Base-by-base conservation (phyloP, 2,888 invertebrate species). In the Lochmaea capreae region DNA sequence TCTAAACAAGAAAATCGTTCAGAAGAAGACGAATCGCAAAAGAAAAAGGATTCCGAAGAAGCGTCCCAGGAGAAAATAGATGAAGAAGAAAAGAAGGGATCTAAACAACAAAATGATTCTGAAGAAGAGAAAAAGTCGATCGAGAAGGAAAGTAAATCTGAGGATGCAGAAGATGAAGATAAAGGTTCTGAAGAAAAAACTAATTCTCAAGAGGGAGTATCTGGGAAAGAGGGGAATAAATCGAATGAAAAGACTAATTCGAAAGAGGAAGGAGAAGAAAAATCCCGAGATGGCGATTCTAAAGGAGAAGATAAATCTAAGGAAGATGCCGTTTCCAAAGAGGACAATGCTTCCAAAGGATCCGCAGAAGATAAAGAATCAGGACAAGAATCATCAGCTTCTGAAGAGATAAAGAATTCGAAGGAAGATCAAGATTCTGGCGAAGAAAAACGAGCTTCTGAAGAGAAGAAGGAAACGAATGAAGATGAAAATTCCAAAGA, bases 381-480 rank as follows among this genome's bases (percentile, higher is more conserved):
- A 1, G 71, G 70, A 54, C 74, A 76, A 8, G 8, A 33, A 33
- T 33, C 33, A 33, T 26, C 26, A 5, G 26, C 26, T 26, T 33
- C 33, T 33, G 33, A 8, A 33, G 33, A 33, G 33, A 39, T 22
- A 43, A 57, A 59, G 49, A 43, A 49, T 54, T 54, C 3, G 71
- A 73, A 54, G 52, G 67, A 71, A 49, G 67, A 66, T 16, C 16
- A 11, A 14, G 71, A 42, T 46, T 46, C 46, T 49, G 46, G n/a
- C 42, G 46, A 26, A 33, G 59, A 67, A 33, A 33, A 33, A 75
- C 74, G 67, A 76, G 72, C 63, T 26, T 66, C 66, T n/a, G n/a
- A 66, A 14, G 66, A 54, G 4, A 22, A 5, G 2, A n/a, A 43
- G 3, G 65, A 65, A 16, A 10, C 43, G 1, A 22, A 65, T 8